These are phyloP conservation scores for Harmothoe impar DNA, from an alignment of 2,888 invertebrate species.

Conservation along the genomic window DNA sequence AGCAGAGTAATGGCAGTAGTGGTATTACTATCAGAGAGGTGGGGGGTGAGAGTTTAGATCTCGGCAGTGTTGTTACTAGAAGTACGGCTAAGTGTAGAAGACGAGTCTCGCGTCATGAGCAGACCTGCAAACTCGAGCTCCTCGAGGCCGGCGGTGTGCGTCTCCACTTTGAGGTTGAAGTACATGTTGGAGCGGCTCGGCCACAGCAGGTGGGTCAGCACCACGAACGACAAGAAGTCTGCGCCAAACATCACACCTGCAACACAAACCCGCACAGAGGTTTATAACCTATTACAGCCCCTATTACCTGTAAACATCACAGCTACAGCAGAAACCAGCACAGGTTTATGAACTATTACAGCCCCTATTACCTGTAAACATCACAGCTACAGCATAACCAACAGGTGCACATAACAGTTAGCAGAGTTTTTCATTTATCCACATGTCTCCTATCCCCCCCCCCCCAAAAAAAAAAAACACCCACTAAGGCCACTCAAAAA, in stretches of 20 bases:
- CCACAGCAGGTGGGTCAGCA: conserved; percentile 97
- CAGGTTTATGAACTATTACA: too few species aligned
- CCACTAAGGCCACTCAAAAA: too few species aligned
- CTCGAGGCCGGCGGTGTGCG: conserved; percentile 54
- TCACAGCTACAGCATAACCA: too few species aligned
- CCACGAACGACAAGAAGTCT: conserved; percentile 96
- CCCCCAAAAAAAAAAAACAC: too few species aligned
- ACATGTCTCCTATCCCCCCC: too few species aligned
- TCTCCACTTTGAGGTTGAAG: conserved; percentile 86
- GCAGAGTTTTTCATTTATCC: too few species aligned
- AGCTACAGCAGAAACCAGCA: too few species aligned
- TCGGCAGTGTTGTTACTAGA: conserved; percentile 56
- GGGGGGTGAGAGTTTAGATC: background rate
- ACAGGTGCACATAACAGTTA: too few species aligned
- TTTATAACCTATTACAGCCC: conserved; percentile 45
- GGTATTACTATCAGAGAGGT: background rate
- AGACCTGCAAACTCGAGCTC: conserved; percentile 68
- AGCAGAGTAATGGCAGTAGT: background rate
- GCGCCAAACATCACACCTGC: conserved; percentile 97
- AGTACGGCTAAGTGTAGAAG: conserved; percentile 52
- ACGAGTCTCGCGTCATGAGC: conserved; percentile 58
- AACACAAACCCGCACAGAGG: conserved; percentile 76
- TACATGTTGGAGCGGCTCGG: conserved; percentile 96
- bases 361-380: too few species aligned
- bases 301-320: background rate